phyloP scores from a whole-genome alignment of 2,113 vertebrate species.

The Columba janthina region DNA sequence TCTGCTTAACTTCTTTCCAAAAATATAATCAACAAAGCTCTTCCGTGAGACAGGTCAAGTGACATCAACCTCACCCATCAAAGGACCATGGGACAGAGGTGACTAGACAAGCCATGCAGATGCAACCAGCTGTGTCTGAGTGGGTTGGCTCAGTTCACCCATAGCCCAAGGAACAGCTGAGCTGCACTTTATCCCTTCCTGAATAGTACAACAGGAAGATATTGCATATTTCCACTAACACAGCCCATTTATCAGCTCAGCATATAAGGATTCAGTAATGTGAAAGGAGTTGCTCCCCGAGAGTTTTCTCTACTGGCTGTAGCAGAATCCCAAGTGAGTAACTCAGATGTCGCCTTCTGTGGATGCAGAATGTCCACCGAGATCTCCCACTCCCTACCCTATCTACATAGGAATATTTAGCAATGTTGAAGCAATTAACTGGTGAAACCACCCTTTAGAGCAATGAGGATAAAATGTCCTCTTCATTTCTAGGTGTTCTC shows the following conservation, averaged over 20 bases:
- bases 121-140: background rate
- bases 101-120: background rate
- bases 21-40: background rate
- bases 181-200: background rate
- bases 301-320: background rate
- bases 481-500: background rate
- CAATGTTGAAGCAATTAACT: background rate
- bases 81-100: background rate
- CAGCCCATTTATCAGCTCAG: background rate
- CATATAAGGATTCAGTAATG: rapidly evolving
- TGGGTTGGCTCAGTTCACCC: rapidly evolving
- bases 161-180: rapidly evolving
- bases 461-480: background rate
- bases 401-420: rapidly evolving
- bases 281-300: background rate
- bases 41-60: background rate
- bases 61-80: background rate
- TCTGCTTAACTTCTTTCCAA: conserved; percentile 66
- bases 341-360: background rate
- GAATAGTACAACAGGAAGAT: background rate
- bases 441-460: background rate
- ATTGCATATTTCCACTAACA: background rate
- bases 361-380: background rate
- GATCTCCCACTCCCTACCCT: background rate
- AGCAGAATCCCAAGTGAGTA: background rate